Base-by-base conservation (phyloP, 2,797 vertebrate genomes). In the Gobio occitaniae region DNA sequence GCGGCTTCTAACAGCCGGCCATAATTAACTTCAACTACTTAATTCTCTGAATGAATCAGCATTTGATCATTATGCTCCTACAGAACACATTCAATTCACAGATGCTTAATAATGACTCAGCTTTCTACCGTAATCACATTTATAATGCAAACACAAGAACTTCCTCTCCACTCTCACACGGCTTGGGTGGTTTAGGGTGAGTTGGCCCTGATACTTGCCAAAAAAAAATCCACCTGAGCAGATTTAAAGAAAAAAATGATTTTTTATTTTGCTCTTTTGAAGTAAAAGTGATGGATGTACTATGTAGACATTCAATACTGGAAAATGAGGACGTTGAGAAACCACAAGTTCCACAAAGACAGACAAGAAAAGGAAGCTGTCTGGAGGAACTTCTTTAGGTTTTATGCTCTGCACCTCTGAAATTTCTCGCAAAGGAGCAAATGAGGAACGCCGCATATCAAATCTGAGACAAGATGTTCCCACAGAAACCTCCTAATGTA, bases 401-500 rank as follows among this genome's bases (percentile, higher is more conserved):
- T 63, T 63, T 29, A 61, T 61, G 59, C 59, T 25, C n/a, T 25
- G n/a, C 71, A 52, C 70, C n/a, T 19, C 25, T 32, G 3, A 47
- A 48, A 72, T 72, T 48, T 13, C 6, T 13, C 1, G 11, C 11
- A 59, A 77, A 77, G 13, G 13, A 44, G 41, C 54, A 78, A 44
- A 78, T 25, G 13, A 56, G 36, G 21, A 77, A 44, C 54, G 16
- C 12, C 0, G 19, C 11, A 77, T 36, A 38, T 75, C 2, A 9
- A 74, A 36, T 75, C 16, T 19, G 9, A 75, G 29, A 75, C 48
- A 12, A 36, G 10, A 21, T 83, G 32, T 63, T 66, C 78, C 19
- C 71, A n/a, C 38, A 7, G 47, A 88, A 47, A 74, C 89, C 89
- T 89, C 89, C 89, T 90, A 89, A 85, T 89, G 93, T 17, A 16